Base-by-base conservation (phyloP, 2,888 invertebrate genomes). In the Agriopis aurantiaria region DNA sequence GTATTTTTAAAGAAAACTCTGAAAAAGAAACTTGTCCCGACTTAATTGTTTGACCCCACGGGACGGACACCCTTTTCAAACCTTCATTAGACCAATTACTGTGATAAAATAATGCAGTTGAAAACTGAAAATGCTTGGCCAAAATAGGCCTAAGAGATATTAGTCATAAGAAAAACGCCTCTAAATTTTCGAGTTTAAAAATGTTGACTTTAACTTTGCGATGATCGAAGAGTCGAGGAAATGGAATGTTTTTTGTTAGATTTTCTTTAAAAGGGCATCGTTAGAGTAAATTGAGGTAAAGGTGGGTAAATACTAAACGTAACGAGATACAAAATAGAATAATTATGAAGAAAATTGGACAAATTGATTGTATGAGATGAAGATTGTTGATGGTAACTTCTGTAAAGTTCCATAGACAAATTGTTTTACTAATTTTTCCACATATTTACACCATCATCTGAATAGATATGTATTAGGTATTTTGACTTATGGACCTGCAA, bases 221-320 rank as follows among this genome's bases (percentile, higher is more conserved):
- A 49, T 62, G 53, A 51, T 66, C 51, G 53, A 52, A 69, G 65
- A 73, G 69, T 71, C 69, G 69, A 73, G 85, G 88, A 88, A 88
- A 89, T 88, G 85, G 79, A 85, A 85, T 80, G 83, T 83, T 86
- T 82, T 81, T 82, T 81, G 74, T 86, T 84, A 84, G 85, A 87
- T 88, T 90, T 86, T 88, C 85, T 85, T 83, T 84, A 85, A 80
- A 84, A 86, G 78, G 81, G 83, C 83, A 84, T 88, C 88, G 84
- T 91, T 90, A 90, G 86, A 88, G 85, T 84, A 89, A 91, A 90
- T 90, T 90, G 88, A 87, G 88, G 89, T 85, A 84, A 87, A 89
- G 85, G 87, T 89, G 83, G 80, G 79, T 80, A 87, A 87, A 88
- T 85, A 84, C 84, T 82, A 78, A 87, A 87, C 77, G 81, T 84